Evolutionary conservation across 2,113 vertebrate species (phyloP).

Genomic region (Apteryx owenii): DNA sequence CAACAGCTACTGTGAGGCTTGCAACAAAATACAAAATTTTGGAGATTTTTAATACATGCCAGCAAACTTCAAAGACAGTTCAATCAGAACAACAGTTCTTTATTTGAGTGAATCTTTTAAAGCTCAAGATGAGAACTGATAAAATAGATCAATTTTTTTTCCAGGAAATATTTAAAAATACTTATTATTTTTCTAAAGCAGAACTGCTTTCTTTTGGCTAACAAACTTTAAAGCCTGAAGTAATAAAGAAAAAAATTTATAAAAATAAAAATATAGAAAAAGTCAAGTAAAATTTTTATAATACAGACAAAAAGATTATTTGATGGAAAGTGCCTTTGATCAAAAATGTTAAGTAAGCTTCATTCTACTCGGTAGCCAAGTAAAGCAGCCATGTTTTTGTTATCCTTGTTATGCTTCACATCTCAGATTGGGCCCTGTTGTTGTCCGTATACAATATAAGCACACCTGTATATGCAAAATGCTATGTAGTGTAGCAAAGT

Average conservation of each 20-base stretch:
- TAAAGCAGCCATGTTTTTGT: conserved; percentile 25
- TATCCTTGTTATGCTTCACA: conserved; percentile 22
- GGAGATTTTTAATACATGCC: not conserved
- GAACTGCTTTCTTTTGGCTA: not conserved
- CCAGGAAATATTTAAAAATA: not conserved
- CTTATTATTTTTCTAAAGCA: not conserved
- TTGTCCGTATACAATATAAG: not conserved
- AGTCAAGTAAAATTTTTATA: conserved; percentile 3
- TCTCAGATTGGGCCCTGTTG: conserved; percentile 7
- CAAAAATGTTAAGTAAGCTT: conserved; percentile 63
- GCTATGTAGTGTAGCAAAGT: not conserved
- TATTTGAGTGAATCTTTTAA: not conserved
- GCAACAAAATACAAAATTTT: not conserved
- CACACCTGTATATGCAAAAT: conserved; percentile 1
- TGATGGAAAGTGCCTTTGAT: conserved; percentile 61
- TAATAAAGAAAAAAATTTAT: not conserved
- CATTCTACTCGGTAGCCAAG: conserved; percentile 34
- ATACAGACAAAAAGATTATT: conserved; percentile 44
- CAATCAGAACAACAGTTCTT: not conserved
- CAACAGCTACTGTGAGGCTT: not conserved
- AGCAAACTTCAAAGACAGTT: not conserved
- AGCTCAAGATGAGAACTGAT: not conserved
- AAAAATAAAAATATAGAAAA: not conserved
- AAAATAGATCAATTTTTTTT: not conserved
- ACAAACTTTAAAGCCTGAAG: not conserved